Evolutionary conservation across 2,113 vertebrate genomes (phyloP), one percentile per base, ranked within the genome.

Genomic region (Lasiurus cinereus): DNA sequence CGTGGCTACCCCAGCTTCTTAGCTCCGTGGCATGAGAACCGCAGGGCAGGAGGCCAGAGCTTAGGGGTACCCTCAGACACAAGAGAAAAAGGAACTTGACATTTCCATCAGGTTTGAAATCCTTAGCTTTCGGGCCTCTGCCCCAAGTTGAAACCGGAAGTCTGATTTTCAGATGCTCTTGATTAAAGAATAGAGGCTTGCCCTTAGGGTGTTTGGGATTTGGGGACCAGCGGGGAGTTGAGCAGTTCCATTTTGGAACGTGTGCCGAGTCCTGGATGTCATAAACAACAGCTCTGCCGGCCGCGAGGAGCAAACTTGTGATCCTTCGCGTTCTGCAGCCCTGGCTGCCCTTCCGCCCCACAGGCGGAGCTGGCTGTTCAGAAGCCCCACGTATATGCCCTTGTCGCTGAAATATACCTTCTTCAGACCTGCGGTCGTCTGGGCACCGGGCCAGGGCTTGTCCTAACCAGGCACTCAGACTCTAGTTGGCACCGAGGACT

Each of bases 371-470:
- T 89, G 59, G 3, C 10, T 33, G 39, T 27, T 88, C 52, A 87
- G 27, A 64, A 90, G 24, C 93, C 56, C 0, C 79, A 33, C 90
- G 18, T 39, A 39, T 5, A 39, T 72, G n/a, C 54, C 48, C 29
- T 94, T 94, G 70, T 80, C 77, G 95, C 95, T 96, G 87, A 91
- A 95, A 73, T 22, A 89, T 6, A 91, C 88, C 79, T 95, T 62
- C 72, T 66, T 33, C 79, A 93, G 54, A 88, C 39, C 88, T 84
- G 52, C 33, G 52, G 2, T 70, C n/a, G 67, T 83, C 66, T 83
- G 96, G 87, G 77, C 92, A 69, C 54, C 24, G 87, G 73, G 72
- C 84, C 90, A 93, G 1, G 66, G 66, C 77, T 66, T 92, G 36
- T 84, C 59, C 29, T 83, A 85, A 64, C 67, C 79, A 79, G 80